phyloP scores from a whole-genome alignment of 2,888 invertebrate genomes.

The Dynastes grantii region DNA sequence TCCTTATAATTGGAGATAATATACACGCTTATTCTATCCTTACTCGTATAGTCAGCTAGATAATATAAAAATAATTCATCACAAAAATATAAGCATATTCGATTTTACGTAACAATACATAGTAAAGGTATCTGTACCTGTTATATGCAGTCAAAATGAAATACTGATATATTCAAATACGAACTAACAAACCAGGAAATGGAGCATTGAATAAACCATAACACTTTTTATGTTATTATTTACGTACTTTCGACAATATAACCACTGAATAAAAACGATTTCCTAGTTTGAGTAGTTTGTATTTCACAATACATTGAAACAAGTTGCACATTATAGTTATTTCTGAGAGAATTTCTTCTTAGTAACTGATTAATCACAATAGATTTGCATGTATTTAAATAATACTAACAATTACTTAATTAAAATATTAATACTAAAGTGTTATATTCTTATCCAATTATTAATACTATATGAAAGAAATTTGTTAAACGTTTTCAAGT shows the following conservation, averaged over 20 bases:
- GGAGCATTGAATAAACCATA: background rate
- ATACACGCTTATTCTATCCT: conserved; percentile 9
- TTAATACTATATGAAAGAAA: too few species aligned
- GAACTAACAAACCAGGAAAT: background rate
- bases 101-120: conserved; percentile 24
- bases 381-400: background rate
- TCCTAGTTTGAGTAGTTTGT: too few species aligned
- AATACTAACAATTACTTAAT: background rate
- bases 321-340: too few species aligned
- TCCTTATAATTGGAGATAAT: conserved; percentile 6
- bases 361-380: conserved; percentile 18
- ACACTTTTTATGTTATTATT: too few species aligned
- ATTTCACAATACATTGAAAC: background rate
- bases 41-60: conserved; percentile 15
- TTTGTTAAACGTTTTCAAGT: too few species aligned
- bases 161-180: conserved; percentile 9
- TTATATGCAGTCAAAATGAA: conserved; percentile 33
- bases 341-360: background rate
- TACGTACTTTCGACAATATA: too few species aligned
- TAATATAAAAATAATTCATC: conserved; percentile 47
- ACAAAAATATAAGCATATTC: conserved; percentile 46
- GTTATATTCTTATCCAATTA: too few species aligned
- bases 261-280: too few species aligned
- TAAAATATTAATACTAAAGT: too few species aligned
- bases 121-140: conserved; percentile 5